Conservation (phyloP, 2,113 vertebrate species). For the Brienomyrus brachyistius region DNA sequence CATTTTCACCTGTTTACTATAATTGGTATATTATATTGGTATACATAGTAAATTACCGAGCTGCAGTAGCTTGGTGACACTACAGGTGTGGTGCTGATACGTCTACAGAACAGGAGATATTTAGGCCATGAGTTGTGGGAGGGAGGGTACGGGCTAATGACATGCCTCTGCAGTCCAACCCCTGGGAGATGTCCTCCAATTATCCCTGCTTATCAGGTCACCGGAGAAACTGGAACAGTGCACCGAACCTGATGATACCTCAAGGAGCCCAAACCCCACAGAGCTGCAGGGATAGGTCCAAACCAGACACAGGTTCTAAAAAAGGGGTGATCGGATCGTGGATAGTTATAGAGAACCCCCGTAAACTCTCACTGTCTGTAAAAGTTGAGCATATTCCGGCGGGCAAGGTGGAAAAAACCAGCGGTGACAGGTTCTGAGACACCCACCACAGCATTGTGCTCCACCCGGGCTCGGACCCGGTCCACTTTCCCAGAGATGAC, state of each 20-base stretch:
- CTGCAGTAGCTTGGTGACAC: background rate
- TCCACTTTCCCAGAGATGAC: constrained; percentile 89
- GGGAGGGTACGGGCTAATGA: background rate
- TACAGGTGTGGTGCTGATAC: background rate
- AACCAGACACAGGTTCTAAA: background rate
- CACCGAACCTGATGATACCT: constrained; percentile 23
- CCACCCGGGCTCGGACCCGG: constrained; percentile 77
- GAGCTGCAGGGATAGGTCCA: background rate
- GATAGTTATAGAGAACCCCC: background rate
- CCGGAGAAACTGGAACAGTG: background rate
- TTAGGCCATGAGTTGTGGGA: background rate
- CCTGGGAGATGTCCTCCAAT: background rate
- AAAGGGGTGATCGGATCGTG: background rate
- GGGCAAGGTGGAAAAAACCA: background rate
- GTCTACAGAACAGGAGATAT: background rate
- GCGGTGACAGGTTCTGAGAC: background rate
- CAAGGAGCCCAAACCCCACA: constrained; percentile 16
- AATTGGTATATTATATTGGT: background rate
- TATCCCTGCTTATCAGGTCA: background rate
- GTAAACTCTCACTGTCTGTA: background rate
- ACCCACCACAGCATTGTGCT: constrained; percentile 93
- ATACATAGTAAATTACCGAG: background rate
- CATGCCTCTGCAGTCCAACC: constrained; percentile 2
- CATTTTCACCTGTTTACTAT: background rate
- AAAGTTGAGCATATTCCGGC: background rate